A percentile compares a stretch with the other conserved stretches of the same genome.
These are phyloP conservation scores for Gibbula magus DNA, from an alignment of 2,888 invertebrate genomes.

Conservation along the genomic window DNA sequence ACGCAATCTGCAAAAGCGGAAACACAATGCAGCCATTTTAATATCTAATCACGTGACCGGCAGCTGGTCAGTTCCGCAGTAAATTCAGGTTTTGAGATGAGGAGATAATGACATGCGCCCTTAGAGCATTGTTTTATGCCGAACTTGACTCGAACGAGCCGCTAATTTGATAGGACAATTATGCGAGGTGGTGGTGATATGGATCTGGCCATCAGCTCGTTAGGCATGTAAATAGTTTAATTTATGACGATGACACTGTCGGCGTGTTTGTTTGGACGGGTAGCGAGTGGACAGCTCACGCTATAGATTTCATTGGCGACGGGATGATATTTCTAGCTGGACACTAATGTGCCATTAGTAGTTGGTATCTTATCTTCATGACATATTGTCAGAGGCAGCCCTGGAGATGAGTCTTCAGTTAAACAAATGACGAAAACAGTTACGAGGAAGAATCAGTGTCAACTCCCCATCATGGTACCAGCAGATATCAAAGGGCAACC, in stretches of 20 bases:
- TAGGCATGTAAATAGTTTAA: background rate
- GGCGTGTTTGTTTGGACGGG: background rate
- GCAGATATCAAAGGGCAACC: too few species aligned
- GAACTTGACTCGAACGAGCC: constrained; percentile 2
- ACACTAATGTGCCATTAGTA: too few species aligned
- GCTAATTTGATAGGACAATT: constrained; percentile 18
- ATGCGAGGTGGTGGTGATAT: background rate
- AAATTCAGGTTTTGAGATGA: background rate
- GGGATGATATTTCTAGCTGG: too few species aligned
- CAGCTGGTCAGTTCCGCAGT: background rate
- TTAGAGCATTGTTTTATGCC: constrained; percentile 5
- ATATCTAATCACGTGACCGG: background rate
- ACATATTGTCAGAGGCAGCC: too few species aligned
- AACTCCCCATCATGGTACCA: too few species aligned
- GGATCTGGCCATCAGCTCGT: background rate
- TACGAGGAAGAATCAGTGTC: too few species aligned
- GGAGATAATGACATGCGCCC: background rate
- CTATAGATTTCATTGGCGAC: too few species aligned
- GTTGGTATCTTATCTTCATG: too few species aligned
- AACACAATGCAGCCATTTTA: too few species aligned
- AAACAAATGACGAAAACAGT: too few species aligned
- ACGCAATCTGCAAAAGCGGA: too few species aligned
- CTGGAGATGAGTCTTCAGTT: too few species aligned
- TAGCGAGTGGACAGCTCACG: background rate
- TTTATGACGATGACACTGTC: background rate